These are phyloP conservation scores for Halyomorpha halys DNA, from an alignment of 1,140 invertebrate species.

Conservation along the genomic window DNA sequence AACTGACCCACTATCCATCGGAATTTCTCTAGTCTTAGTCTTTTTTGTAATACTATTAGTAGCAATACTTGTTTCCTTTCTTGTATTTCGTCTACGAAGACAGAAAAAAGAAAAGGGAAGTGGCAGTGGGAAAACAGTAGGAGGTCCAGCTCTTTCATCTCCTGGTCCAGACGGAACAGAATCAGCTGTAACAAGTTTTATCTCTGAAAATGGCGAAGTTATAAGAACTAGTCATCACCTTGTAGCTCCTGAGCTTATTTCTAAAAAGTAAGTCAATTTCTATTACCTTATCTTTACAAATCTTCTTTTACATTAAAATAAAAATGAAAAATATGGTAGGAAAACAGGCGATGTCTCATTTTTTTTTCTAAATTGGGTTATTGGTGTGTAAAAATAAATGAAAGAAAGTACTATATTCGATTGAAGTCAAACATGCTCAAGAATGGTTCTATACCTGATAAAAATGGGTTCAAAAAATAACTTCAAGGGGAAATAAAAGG, in stretches of 20 bases:
- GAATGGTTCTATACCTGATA: too few species aligned
- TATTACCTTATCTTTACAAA: too few species aligned
- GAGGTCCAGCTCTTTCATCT: slow-evolving; percentile 22
- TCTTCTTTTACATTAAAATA: too few species aligned
- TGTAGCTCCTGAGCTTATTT: slow-evolving; percentile 65
- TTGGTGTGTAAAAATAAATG: too few species aligned
- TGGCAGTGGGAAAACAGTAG: slow-evolving; percentile 38
- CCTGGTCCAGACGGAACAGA: slow-evolving; percentile 28
- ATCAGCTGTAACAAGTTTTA: slow-evolving; percentile 44
- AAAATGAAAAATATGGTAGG: too few species aligned
- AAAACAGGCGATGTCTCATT: too few species aligned
- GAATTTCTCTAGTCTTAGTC: slow-evolving; percentile 83
- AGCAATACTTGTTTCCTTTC: slow-evolving; percentile 77
- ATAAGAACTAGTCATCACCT: slow-evolving; percentile 55
- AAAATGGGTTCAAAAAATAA: too few species aligned
- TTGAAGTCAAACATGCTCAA: too few species aligned
- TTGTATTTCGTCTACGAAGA: slow-evolving; percentile 74
- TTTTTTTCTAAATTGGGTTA: too few species aligned
- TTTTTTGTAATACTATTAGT: slow-evolving; percentile 84
- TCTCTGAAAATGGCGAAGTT: slow-evolving; percentile 54
- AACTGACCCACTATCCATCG: slow-evolving; percentile 77
- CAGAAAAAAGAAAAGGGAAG: slow-evolving; percentile 73
- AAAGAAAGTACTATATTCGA: too few species aligned
- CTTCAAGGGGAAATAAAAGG: too few species aligned
- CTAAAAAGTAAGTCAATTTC: slow-evolving; percentile 49